A percentile compares a stretch with the other conserved stretches of the same genome.
phyloP scores from a whole-genome alignment of 2,888 invertebrate species.

The Sphaerophoria taeniata region DNA sequence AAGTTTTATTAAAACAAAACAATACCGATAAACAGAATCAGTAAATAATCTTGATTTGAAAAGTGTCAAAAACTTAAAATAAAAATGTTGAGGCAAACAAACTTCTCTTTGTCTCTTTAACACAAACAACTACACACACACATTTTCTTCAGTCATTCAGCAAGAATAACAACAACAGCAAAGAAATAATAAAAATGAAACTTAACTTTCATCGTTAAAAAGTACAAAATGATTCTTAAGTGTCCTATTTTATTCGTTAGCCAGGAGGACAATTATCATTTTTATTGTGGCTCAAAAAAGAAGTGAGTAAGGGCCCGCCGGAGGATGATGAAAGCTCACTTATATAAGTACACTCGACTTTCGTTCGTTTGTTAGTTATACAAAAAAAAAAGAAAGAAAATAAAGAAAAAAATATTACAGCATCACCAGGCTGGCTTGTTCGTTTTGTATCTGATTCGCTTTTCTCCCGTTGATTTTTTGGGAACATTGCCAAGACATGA shows the following conservation, averaged over 20 bases:
- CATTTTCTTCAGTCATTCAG: constrained; percentile 1
- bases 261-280: constrained; percentile 69
- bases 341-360: constrained; percentile 51
- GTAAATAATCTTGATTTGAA: constrained; percentile 65
- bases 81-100: not conserved
- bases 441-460: not conserved
- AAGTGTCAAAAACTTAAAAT: constrained; percentile 65
- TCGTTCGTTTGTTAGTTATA: constrained; percentile 49
- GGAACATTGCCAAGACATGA: constrained; percentile 57
- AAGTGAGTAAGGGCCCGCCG: constrained; percentile 36
- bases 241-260: constrained; percentile 64
- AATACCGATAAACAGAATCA: constrained; percentile 27
- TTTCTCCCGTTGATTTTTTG: constrained; percentile 17
- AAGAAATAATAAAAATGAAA: constrained; percentile 33
- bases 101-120: not conserved
- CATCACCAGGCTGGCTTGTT: constrained; percentile 54
- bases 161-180: not conserved
- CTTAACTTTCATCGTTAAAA: constrained; percentile 71
- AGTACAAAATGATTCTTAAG: constrained; percentile 69
- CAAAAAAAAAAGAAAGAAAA: constrained; percentile 25
- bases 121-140: constrained; percentile 19
- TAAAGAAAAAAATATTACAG: constrained; percentile 41
- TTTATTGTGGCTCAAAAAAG: constrained; percentile 65
- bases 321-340: not conserved
- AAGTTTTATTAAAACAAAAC: too few relatives aligned